Evolutionary conservation across 2,113 vertebrate genomes (phyloP), one percentile per base, ranked within the genome.

Genomic region (Alectura lathami): DNA sequence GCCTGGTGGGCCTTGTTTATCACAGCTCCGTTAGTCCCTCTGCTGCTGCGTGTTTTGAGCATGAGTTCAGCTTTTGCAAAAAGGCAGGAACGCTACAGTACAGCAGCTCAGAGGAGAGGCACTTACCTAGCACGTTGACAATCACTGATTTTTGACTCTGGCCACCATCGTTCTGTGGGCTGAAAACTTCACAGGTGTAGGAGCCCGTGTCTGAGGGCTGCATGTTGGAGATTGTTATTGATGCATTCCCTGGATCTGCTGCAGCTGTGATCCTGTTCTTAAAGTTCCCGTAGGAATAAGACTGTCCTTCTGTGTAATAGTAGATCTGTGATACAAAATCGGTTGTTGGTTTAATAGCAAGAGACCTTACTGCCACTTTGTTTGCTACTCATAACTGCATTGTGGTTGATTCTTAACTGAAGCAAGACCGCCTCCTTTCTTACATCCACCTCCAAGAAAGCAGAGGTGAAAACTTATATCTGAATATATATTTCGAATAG

Each of bases 141-240:
- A 88, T 69, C 45, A 98, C 34, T 6, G 83, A 97, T 77, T 94
- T 98, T 81, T 98, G 97, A 32, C 97, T 97, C 45, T 81, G 73
- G 59, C 98, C 98, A 0, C 13, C 17, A 8, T 97, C 81, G 23
- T 98, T 98, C 8, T 97, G 97, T 4, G 98, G 95, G 89, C 98
- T 99, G 93, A 98, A 97, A 75, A 99, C 97, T 62, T 98, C 98
- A 27, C 99, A 99, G 26, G 69, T 97, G 83, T 99, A 99, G 76
- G 96, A 27, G 4, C 99, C 99, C 1, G 98, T 88, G 56, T 99
- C 99, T 11, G 96, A 95, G 43, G 97, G 89, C 50, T 98, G 98
- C 97, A 99, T 98, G 80, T 98, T 97, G 32, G 76, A 97, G 84
- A 99, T 98, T 21, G 97, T 97, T 93, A 99, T 98, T 6, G 98